These are phyloP conservation scores for Lacerta agilis DNA, from an alignment of 2,797 vertebrate species.

Conservation along the genomic window DNA sequence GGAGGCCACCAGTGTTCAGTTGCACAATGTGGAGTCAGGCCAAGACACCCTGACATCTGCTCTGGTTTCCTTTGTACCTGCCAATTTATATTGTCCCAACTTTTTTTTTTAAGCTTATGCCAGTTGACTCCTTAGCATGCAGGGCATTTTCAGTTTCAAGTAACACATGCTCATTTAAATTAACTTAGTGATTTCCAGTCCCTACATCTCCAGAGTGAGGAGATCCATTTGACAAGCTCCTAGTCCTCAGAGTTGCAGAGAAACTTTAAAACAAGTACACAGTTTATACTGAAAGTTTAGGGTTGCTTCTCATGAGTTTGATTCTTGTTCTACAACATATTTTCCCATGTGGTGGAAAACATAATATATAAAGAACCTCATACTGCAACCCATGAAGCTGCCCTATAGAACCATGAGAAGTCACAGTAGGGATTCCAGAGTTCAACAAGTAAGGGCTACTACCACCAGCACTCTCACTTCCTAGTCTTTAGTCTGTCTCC, in stretches of 20 bases:
- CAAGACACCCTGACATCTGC: not conserved
- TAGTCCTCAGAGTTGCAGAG: not conserved
- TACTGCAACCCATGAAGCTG: not conserved
- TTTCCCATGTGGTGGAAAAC: not conserved
- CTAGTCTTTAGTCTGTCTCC: not conserved
- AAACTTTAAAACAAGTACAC: not conserved
- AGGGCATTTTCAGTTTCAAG: not conserved
- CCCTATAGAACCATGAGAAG: not conserved
- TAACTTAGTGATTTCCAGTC: rapidly evolving
- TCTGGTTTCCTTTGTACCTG: not conserved
- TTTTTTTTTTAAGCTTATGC: not conserved
- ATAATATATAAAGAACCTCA: not conserved
- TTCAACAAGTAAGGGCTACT: conserved; percentile 2
- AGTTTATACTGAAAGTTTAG: not conserved
- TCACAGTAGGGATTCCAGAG: not conserved
- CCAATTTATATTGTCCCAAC: not conserved
- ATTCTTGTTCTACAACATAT: not conserved
- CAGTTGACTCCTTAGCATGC: not conserved
- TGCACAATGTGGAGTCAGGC: not conserved
- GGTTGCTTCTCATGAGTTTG: no score
- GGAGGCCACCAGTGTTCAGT: not conserved
- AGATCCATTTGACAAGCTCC: not conserved
- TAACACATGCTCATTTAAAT: not conserved
- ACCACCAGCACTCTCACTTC: not conserved
- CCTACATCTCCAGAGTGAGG: not conserved